phyloP scores from a whole-genome alignment of 2,113 vertebrate species.

The Rhynchomys soricoides region DNA sequence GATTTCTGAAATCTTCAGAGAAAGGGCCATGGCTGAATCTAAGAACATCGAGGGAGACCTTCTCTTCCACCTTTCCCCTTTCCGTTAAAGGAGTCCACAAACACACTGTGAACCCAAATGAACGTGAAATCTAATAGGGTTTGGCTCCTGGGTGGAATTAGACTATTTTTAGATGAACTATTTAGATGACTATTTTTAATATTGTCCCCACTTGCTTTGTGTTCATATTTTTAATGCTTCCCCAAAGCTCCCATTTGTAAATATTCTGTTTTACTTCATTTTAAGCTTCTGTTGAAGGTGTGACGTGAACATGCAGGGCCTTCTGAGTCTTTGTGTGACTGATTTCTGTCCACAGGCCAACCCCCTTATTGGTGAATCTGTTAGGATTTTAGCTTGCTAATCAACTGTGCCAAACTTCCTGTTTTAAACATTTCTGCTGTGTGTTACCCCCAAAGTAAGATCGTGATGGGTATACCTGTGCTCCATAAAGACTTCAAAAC shows the following conservation, averaged over 20 bases:
- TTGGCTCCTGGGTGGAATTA: conserved; percentile 66
- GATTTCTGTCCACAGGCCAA: not conserved
- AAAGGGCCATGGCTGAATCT: not conserved
- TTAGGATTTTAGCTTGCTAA: not conserved
- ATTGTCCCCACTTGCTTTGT: conserved; percentile 60
- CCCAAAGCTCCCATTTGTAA: conserved; percentile 48
- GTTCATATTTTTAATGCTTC: conserved; percentile 53
- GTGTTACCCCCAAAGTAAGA: not conserved
- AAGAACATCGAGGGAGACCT: not conserved
- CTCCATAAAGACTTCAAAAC: not conserved
- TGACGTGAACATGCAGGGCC: not conserved
- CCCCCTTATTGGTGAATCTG: not conserved
- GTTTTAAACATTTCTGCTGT: not conserved
- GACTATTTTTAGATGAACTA: conserved; percentile 79
- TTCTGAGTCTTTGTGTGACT: not conserved
- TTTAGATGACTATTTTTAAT: conserved; percentile 63
- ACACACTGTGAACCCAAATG: conserved; percentile 68
- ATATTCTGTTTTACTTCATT: conserved; percentile 26
- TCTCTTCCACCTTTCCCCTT: not conserved
- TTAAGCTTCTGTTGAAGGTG: not conserved
- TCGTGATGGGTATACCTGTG: not conserved
- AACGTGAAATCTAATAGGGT: conserved; percentile 75
- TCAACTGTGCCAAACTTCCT: not conserved
- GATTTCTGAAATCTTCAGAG: not conserved
- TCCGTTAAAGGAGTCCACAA: not conserved